Evolutionary conservation across 2,797 vertebrate genomes (phyloP).

Genomic region (Liasis olivaceus): DNA sequence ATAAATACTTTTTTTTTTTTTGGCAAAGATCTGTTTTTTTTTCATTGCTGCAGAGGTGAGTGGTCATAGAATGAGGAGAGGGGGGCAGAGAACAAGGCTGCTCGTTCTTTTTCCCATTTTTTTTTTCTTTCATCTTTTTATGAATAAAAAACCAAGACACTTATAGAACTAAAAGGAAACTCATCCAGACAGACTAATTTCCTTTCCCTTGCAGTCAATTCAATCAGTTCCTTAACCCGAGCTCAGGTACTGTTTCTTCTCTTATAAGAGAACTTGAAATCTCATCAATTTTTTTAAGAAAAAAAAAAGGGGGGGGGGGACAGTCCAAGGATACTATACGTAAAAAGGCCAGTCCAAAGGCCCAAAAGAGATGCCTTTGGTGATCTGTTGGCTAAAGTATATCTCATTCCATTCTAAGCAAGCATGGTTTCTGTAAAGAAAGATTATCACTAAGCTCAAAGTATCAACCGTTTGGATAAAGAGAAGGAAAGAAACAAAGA

Average conservation of each 20-base stretch:
- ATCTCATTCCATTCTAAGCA: constrained; percentile 74
- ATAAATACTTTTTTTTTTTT: constrained; percentile 38
- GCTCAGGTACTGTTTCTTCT: constrained; percentile 44
- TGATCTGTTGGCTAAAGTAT: constrained; percentile 66
- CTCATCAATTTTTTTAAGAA: not conserved
- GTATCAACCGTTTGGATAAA: constrained; percentile 74
- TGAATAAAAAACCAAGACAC: constrained; percentile 43
- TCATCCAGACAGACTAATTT: constrained; percentile 22
- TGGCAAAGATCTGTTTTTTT: not conserved
- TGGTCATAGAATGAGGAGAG: constrained; percentile 26
- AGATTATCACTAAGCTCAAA: constrained; percentile 74
- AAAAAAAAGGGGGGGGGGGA: not conserved
- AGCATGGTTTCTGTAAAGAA: constrained; percentile 66
- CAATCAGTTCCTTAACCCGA: constrained; percentile 59
- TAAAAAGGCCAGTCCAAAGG: constrained; percentile 61
- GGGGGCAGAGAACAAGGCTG: constrained; percentile 8
- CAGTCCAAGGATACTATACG: constrained; percentile 46
- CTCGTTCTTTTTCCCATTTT: not conserved
- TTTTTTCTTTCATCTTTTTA: constrained; percentile 10
- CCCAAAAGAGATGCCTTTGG: constrained; percentile 31
- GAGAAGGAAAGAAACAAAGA: constrained; percentile 44
- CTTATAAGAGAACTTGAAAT: constrained; percentile 29
- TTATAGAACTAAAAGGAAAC: constrained; percentile 50
- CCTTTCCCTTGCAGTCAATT: constrained; percentile 29
- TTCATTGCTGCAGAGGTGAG: constrained; percentile 45